A percentile compares a stretch with the other conserved stretches of the same genome.
phyloP scores from a whole-genome alignment of 1,140 invertebrate genomes.

The Pseudomyrmex gracilis region DNA sequence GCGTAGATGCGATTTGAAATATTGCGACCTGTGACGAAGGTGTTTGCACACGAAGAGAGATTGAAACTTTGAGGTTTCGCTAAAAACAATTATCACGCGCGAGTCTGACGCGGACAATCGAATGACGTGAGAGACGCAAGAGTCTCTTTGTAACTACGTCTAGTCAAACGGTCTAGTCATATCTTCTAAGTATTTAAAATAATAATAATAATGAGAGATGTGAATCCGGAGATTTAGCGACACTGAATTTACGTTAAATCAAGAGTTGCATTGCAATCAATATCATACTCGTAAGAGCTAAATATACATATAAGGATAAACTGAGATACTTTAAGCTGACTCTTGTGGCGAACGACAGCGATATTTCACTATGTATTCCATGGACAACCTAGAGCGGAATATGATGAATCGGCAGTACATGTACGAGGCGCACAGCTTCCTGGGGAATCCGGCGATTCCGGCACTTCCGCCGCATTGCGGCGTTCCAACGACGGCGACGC shows the following conservation, averaged over 20 bases:
- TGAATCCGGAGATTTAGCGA: not conserved
- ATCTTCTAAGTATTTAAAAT: not conserved
- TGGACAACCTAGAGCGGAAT: constrained; percentile 86
- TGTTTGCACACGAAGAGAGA: not conserved
- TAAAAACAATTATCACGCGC: not conserved
- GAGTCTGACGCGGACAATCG: not conserved
- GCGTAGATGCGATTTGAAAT: constrained; percentile 22
- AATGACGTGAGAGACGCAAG: constrained; percentile 2
- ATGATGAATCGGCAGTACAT: constrained; percentile 86
- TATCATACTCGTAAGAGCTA: not conserved
- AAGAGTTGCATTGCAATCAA: not conserved
- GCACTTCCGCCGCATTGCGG: constrained; percentile 78
- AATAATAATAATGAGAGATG: not conserved
- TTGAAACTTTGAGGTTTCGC: too few species aligned
- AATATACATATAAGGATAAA: not conserved
- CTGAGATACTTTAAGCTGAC: not conserved
- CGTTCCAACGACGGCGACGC: constrained; percentile 71
- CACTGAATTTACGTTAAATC: not conserved
- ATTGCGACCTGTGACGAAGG: not conserved
- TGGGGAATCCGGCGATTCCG: constrained; percentile 81
- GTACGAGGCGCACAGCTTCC: constrained; percentile 85
- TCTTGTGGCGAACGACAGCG: not conserved
- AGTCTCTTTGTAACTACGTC: constrained; percentile 6
- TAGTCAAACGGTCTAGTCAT: constrained; percentile 45
- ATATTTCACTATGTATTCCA: constrained; percentile 83